Conservation (phyloP, 2,888 invertebrate genomes). For the Drosophila infuscata region DNA sequence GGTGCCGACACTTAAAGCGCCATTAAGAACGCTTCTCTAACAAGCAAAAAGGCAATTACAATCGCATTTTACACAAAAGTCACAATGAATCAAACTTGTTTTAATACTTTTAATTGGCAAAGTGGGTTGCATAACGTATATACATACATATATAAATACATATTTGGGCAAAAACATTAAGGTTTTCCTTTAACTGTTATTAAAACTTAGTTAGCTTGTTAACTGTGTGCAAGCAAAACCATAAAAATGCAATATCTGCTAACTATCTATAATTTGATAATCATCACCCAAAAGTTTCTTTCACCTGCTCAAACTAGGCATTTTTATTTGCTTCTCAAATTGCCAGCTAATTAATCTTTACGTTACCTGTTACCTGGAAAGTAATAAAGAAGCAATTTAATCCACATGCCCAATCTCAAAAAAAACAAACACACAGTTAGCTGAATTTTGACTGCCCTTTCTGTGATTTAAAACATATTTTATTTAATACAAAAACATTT, state of each 20-base stretch:
- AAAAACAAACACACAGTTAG: neutral
- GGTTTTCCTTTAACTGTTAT: neutral
- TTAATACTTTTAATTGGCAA: no score
- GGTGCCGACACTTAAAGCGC: slow-evolving; percentile 45
- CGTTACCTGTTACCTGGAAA: neutral
- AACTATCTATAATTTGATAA: neutral
- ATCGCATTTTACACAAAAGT: slow-evolving; percentile 10
- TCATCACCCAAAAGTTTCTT: neutral
- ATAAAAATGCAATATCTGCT: neutral
- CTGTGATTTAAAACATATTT: neutral
- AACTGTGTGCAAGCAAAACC: neutral
- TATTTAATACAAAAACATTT: neutral
- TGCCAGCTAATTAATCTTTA: neutral
- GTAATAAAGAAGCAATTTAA: neutral
- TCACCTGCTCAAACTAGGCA: neutral
- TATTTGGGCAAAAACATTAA: neutral
- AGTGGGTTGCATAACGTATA: neutral
- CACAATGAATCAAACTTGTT: neutral
- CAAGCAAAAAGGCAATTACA: slow-evolving; percentile 1
- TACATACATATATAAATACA: no score
- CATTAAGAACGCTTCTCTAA: slow-evolving; percentile 58
- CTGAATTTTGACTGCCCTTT: neutral
- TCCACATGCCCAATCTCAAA: neutral
- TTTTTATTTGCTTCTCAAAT: neutral
- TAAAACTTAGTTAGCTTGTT: neutral